A percentile compares a stretch with the other conserved stretches of the same genome.
Conservation (phyloP, 2,113 vertebrate genomes). For the Hippocampus mohnikei region DNA sequence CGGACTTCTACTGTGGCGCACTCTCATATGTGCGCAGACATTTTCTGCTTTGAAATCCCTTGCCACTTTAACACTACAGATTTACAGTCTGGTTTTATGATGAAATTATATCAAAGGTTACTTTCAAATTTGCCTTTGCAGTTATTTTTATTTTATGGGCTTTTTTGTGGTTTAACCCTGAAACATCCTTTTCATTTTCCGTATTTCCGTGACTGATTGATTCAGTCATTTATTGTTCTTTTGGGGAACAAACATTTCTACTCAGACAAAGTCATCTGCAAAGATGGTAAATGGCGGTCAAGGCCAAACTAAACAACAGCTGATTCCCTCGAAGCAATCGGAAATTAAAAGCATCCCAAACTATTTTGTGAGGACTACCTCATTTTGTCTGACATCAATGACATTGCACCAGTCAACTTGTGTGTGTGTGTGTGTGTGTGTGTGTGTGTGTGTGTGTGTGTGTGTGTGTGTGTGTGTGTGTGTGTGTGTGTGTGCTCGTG, state of each 20-base stretch:
- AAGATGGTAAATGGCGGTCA: neutral
- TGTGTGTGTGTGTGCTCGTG: neutral
- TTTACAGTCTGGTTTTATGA: neutral
- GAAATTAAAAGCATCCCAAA: neutral
- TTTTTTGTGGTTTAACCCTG: too few species aligned
- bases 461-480: neutral
- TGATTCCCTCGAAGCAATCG: neutral
- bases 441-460: neutral
- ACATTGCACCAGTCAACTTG: neutral
- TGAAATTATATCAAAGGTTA: neutral
- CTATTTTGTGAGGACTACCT: neutral
- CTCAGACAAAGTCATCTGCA: neutral
- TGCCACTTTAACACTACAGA: neutral
- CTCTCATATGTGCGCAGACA: neutral
- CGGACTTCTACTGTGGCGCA: neutral
- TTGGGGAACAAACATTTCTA: neutral
- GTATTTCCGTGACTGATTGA: neutral
- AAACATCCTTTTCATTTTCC: too few species aligned
- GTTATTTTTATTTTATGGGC: too few species aligned
- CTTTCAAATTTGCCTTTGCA: neutral
- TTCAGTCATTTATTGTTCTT: neutral
- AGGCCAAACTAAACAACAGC: neutral
- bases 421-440: neutral
- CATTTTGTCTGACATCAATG: constrained; percentile 1
- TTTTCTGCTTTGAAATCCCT: neutral